Percentiles rank a stretch among this genome's conserved stretches.
Evolutionary conservation across 1,140 invertebrate species (phyloP).

Genomic region (Amyelois transitella): DNA sequence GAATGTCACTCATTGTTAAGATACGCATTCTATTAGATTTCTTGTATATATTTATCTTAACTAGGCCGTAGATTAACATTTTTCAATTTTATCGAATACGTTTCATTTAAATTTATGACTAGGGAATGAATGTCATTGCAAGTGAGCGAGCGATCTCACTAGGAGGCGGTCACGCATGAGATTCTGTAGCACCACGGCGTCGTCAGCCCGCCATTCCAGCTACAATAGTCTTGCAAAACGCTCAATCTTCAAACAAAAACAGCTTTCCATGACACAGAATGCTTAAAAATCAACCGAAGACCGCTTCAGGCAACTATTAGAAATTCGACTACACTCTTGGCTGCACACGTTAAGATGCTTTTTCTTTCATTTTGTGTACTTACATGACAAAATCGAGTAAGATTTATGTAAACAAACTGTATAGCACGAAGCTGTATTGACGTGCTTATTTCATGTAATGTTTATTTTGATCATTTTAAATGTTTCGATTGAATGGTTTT

Average conservation of each 20-base stretch:
- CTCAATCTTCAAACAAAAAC: slow-evolving; percentile 38
- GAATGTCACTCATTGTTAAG: slow-evolving; percentile 69
- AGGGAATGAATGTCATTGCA: slow-evolving; percentile 26
- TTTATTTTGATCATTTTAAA: slow-evolving; percentile 51
- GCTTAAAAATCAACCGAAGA: slow-evolving; percentile 60
- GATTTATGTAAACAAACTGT: slow-evolving; percentile 55
- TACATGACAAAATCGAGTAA: slow-evolving; percentile 55
- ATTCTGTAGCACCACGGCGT: slow-evolving; percentile 25
- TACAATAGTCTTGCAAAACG: slow-evolving; percentile 38
- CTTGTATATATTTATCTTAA: slow-evolving; percentile 57
- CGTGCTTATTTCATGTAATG: slow-evolving; percentile 69
- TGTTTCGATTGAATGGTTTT: slow-evolving; percentile 65
- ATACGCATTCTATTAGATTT: slow-evolving; percentile 70
- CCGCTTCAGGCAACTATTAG: slow-evolving; percentile 70
- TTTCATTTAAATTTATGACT: slow-evolving; percentile 26
- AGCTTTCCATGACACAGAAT: slow-evolving; percentile 71
- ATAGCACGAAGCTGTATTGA: slow-evolving; percentile 69
- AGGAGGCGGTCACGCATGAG: slow-evolving; percentile 45
- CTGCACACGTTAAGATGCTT: slow-evolving; percentile 70
- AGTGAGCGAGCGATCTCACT: slow-evolving; percentile 16
- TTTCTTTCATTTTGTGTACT: slow-evolving; percentile 69
- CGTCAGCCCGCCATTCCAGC: slow-evolving; percentile 41
- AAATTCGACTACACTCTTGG: slow-evolving; percentile 70
- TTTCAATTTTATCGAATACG: slow-evolving; percentile 17
- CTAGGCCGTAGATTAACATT: slow-evolving; percentile 53